A percentile compares a stretch with the other conserved stretches of the same genome.
Conservation (phyloP, 2,113 vertebrate genomes). For the Casuarius casuarius region DNA sequence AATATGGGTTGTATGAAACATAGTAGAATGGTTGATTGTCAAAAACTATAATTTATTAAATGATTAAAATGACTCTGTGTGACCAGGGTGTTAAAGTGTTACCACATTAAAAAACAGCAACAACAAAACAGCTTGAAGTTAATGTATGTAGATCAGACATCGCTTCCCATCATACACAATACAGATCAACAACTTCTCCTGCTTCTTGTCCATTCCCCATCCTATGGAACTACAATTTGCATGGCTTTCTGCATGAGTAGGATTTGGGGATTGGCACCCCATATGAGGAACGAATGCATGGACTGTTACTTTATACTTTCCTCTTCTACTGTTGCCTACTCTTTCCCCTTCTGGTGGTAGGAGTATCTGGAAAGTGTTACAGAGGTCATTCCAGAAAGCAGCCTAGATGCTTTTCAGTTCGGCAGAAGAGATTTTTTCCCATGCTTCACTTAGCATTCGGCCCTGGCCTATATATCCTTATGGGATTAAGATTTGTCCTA, state of each 20-base stretch:
- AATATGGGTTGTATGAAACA: neutral
- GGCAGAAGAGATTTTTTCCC: neutral
- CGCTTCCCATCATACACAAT: neutral
- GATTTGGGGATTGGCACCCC: neutral
- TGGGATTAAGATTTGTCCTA: neutral
- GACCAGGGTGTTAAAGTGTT: neutral
- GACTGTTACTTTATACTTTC: neutral
- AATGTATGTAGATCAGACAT: neutral
- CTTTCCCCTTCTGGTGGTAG: neutral
- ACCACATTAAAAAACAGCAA: neutral
- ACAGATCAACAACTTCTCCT: neutral
- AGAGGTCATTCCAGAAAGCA: neutral
- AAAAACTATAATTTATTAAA: neutral
- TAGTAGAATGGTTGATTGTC: neutral
- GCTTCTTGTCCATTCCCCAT: neutral
- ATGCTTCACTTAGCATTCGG: neutral
- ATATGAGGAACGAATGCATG: neutral
- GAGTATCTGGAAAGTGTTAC: neutral
- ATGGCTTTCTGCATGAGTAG: neutral
- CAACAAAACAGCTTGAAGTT: neutral
- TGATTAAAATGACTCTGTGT: neutral
- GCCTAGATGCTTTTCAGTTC: neutral
- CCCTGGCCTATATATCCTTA: neutral
- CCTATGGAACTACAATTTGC: neutral
- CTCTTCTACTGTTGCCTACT: fast-evolving